These are phyloP conservation scores for Caenorhabditis sp. DNA, from an alignment of 2,888 invertebrate species.

Conservation along the genomic window DNA sequence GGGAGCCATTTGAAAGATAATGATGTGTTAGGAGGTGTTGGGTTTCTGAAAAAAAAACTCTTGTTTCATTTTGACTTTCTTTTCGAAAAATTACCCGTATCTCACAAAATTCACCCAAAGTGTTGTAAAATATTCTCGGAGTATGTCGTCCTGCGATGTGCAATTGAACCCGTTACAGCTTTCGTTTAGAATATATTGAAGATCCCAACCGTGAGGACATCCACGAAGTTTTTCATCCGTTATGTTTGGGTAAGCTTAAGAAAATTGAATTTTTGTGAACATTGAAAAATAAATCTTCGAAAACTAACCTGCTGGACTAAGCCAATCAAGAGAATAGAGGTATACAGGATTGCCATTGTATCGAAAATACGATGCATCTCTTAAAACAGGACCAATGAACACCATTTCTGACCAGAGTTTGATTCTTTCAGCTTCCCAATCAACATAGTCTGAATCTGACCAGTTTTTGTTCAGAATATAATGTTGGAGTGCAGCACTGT, in stretches of 20 bases:
- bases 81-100: slow-evolving; percentile 9
- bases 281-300: no score
- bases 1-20: slow-evolving; percentile 39
- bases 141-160: slow-evolving; percentile 22
- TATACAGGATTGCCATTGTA: slow-evolving; percentile 38
- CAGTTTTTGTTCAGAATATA: slow-evolving; percentile 34
- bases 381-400: slow-evolving; percentile 44
- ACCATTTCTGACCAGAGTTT: slow-evolving; percentile 47
- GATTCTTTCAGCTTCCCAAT: slow-evolving; percentile 40
- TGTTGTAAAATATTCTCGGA: slow-evolving; percentile 21
- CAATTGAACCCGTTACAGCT: slow-evolving; percentile 27
- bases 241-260: slow-evolving; percentile 40
- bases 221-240: slow-evolving; percentile 38
- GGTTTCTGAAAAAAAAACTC: slow-evolving; percentile 18
- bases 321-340: slow-evolving; percentile 47
- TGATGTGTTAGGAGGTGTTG: slow-evolving; percentile 31
- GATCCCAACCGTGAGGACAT: slow-evolving; percentile 41
- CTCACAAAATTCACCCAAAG: slow-evolving; percentile 44
- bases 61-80: no score
- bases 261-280: no score
- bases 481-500: slow-evolving; percentile 31
- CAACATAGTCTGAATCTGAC: slow-evolving; percentile 28
- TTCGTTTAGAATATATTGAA: slow-evolving; percentile 37
- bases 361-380: slow-evolving; percentile 41
- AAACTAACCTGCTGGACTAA: slow-evolving; percentile 32